Base-by-base conservation (phyloP, 2,888 invertebrate species). In the Baronia brevicornis region DNA sequence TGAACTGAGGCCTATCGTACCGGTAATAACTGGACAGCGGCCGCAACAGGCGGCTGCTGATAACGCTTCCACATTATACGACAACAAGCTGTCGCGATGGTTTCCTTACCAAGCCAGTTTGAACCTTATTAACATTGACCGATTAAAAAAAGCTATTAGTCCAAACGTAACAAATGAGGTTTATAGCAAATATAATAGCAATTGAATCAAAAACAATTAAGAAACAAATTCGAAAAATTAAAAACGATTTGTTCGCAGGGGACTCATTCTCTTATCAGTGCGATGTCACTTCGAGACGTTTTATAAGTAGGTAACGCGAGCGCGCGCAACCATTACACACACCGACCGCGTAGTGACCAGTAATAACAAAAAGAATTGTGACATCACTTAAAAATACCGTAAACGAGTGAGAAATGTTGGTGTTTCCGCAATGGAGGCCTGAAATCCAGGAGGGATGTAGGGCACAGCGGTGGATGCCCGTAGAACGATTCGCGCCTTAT, bases 1-100 rank as follows among this genome's bases (percentile, higher is more conserved):
- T 87, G 87, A 87, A 85, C 87, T 79, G 70, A 73, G 80, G 85
- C 78, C 85, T 75, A 70, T 65, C 63, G 44, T 63, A 74, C 87
- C 61, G 78, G 88, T 84, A 80, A 73, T 78, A 84, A 85, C 88
- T 70, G 74, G 87, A 73, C 77, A 48, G 44, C 66, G 64, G 75
- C 82, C 78, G 82, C 72, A 60, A 54, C 71, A 66, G 64, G 79
- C 82, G 69, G 84, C 78, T 82, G 39, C 56, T 59, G 82, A 82
- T 82, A 82, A 79, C 68, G 54, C 53, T 50, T 45, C 51, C 44
- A 59, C 60, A 54, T 50, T 43, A 46, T 44, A 51, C 48, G 42
- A 48, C 48, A 44, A 49, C 44, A 52, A 45, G 54, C 47, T 27
- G 30, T 28, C 23, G 36, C 19, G 27, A 31, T 36, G 23, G n/a